Percentiles rank a stretch among this genome's conserved stretches.
Conservation (phyloP, 1,140 invertebrate genomes). For the Drosophila auraria region DNA sequence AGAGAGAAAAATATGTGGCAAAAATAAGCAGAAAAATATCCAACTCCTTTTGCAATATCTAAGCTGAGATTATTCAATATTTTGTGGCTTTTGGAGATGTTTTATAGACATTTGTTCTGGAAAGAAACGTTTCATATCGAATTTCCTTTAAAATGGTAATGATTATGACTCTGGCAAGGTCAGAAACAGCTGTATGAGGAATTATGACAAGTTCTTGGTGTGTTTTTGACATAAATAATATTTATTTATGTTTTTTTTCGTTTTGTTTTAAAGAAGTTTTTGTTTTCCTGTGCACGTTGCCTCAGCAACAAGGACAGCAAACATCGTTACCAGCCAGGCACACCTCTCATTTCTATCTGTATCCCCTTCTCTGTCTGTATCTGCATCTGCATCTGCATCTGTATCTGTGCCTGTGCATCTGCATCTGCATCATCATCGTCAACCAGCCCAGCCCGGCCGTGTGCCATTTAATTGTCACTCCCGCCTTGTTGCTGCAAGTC, state of each 20-base stretch:
- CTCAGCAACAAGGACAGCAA: conserved; percentile 47
- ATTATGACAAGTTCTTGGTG: not conserved
- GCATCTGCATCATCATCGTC: conserved; percentile 28
- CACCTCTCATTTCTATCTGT: conserved; percentile 7
- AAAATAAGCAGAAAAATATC: no score
- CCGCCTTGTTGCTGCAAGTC: conserved; percentile 22
- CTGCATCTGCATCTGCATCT: conserved; percentile 7
- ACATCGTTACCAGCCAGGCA: conserved; percentile 1
- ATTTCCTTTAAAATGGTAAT: no score
- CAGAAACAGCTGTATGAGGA: not conserved
- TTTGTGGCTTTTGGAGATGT: no score
- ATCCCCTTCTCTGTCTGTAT: not conserved
- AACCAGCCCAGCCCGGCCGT: conserved; percentile 19
- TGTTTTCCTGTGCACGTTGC: conserved; percentile 6
- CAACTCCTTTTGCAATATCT: no score
- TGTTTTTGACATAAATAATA: not conserved
- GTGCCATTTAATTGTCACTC: conserved; percentile 72
- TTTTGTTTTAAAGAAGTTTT: not conserved
- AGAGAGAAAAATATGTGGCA: not conserved
- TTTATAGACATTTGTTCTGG: no score
- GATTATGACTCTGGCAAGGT: not conserved
- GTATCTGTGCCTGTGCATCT: conserved; percentile 6
- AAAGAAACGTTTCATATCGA: no score
- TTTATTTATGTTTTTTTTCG: not conserved
- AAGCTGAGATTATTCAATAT: no score